Conservation (phyloP, 2,797 vertebrate species). For the Bufotes viridis region DNA sequence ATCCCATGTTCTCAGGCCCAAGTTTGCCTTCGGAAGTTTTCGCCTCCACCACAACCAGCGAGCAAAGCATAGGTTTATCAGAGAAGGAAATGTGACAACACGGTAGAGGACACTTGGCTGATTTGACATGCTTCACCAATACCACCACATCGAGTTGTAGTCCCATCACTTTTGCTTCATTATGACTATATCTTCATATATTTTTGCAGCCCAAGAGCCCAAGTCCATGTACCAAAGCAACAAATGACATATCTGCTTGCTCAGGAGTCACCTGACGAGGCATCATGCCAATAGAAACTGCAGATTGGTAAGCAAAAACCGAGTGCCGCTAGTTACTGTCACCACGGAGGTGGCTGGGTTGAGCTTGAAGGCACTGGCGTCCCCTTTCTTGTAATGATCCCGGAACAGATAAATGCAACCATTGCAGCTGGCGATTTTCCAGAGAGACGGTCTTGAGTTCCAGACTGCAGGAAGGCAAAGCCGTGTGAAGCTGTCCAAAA, state of each 20-base stretch:
- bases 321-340: constrained; percentile 89
- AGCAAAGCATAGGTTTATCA: background rate
- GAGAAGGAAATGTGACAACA: background rate
- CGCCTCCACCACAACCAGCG: background rate
- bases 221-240: background rate
- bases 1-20: background rate
- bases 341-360: constrained; percentile 96
- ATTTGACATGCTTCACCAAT: background rate
- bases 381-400: constrained; percentile 96
- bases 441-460: constrained; percentile 94
- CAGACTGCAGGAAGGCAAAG: constrained; percentile 94
- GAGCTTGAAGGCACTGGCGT: constrained; percentile 94
- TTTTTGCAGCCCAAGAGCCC: background rate
- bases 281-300: constrained; percentile 94
- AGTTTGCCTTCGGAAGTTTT: background rate
- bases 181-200: background rate
- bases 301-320: constrained; percentile 95
- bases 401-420: constrained; percentile 97
- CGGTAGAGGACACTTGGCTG: background rate
- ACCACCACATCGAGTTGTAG: background rate
- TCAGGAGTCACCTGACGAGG: background rate
- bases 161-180: constrained; percentile 9
- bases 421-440: constrained; percentile 98
- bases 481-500: constrained; percentile 96
- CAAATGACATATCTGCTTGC: background rate